phyloP scores from a whole-genome alignment of 1,140 invertebrate species.

The Pachypeltis micranthus region DNA sequence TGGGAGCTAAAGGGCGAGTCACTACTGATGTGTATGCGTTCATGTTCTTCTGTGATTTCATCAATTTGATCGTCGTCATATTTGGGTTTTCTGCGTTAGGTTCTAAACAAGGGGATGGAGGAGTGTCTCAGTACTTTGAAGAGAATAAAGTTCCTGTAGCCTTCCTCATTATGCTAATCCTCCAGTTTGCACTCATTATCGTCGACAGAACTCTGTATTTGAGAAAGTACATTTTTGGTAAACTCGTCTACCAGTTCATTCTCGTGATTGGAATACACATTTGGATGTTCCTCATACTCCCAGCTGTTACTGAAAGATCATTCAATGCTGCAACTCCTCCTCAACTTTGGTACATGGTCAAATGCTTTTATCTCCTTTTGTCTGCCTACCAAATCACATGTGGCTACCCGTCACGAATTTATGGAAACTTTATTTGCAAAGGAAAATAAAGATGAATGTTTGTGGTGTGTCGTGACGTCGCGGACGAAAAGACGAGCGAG shows the following conservation, averaged over 20 bases:
- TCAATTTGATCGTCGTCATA: constrained; percentile 92
- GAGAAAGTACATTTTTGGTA: constrained; percentile 82
- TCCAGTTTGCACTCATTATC: constrained; percentile 87
- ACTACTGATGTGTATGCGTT: constrained; percentile 93
- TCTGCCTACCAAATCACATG: constrained; percentile 93
- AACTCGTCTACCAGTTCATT: constrained; percentile 86
- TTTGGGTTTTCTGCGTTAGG: constrained; percentile 95
- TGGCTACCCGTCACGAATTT: constrained; percentile 87
- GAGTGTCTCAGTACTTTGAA: constrained; percentile 78
- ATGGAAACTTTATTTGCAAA: constrained; percentile 94
- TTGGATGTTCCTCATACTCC: constrained; percentile 96
- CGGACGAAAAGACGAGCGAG: too few species aligned
- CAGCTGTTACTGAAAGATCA: constrained; percentile 82
- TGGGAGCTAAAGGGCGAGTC: constrained; percentile 61
- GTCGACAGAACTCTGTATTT: constrained; percentile 93
- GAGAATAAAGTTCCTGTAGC: constrained; percentile 91
- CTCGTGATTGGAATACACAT: constrained; percentile 88
- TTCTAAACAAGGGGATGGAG: constrained; percentile 76
- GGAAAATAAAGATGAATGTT: too few species aligned
- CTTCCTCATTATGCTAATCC: constrained; percentile 89
- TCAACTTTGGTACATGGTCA: constrained; percentile 94
- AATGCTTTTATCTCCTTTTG: constrained; percentile 86
- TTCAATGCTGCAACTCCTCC: constrained; percentile 75
- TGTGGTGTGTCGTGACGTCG: too few species aligned
- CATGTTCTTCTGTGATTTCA: constrained; percentile 98